Evolutionary conservation across 2,888 invertebrate species (phyloP), one percentile per base, ranked within the genome.

Genomic region (Pollenia labialis): DNA sequence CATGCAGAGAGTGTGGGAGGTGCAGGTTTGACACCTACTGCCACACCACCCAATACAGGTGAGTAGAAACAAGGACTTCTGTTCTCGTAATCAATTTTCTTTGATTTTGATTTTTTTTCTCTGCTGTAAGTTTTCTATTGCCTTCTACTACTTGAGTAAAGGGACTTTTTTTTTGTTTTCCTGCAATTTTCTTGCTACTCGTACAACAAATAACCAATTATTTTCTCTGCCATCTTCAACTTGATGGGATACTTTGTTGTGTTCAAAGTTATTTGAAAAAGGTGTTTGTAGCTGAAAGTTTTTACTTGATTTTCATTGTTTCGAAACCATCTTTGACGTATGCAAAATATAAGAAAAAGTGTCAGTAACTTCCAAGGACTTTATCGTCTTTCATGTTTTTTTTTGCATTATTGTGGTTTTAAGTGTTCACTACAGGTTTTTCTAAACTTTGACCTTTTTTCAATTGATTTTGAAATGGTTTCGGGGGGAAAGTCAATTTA

Each of bases 31-130:
- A 72, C 81, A 81, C 81, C 81, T 56, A 76, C 48, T 56, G 86
- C 83, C 32, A 87, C 87, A 72, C 87, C 87, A 87, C 87, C 89
- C 56, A 90, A 89, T 88, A 82, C 89, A 88, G 91, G 91, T 91
- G 81, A 91, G 91, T 89, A 50, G n/a, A 40, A 52, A 66, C 3
- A 11, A 79, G 7, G 0, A 23, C 54, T 76, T 75, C 18, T 84
- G 23, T 32, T 71, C 75, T 81, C 71, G 32, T 64, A 79, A 62
- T 69, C 74, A 75, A 72, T 81, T 81, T 80, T 58, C 40, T 64
- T 79, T 44, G n/a, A 60, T 56, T 71, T 58, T 60, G 42, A 46
- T 56, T 74, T 54, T 12, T 60, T 60, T 54, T 50, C 44, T 50
- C 54, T 40, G 12, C 14, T 68, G 6, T 12, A 11, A 2, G 12